Conservation (phyloP, 2,113 vertebrate species). For the Paradisaea rubra region DNA sequence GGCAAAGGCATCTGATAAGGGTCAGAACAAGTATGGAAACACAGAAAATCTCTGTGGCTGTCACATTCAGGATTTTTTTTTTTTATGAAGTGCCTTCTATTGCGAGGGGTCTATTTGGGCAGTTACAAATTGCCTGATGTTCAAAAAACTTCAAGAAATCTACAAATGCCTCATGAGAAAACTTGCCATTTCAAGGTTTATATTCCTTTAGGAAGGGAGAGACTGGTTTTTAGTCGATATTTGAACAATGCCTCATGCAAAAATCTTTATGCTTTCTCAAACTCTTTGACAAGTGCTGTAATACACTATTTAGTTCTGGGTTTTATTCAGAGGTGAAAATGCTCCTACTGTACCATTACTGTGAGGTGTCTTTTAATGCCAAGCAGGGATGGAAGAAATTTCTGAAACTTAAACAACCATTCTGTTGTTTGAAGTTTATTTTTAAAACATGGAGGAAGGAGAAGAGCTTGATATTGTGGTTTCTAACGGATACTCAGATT, state of each 20-base stretch:
- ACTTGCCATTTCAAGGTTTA: neutral
- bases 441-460: slow-evolving; percentile 5
- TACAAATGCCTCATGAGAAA: neutral
- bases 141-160: neutral
- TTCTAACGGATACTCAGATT: neutral
- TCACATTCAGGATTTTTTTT: neutral
- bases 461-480: neutral
- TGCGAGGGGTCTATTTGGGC: neutral
- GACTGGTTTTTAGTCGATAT: neutral
- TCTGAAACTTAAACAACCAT: neutral
- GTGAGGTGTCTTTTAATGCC: neutral
- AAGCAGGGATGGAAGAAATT: neutral
- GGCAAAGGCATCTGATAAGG: neutral
- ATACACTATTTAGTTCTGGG: neutral
- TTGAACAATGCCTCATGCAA: neutral
- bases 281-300: neutral
- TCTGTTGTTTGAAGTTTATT: neutral
- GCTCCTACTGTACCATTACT: neutral
- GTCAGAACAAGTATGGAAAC: neutral
- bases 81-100: neutral
- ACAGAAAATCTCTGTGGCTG: neutral
- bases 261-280: neutral
- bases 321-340: neutral
- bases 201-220: neutral
- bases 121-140: neutral